phyloP scores from a whole-genome alignment of 2,888 invertebrate species.

The Zhuqinia jingwanae region DNA sequence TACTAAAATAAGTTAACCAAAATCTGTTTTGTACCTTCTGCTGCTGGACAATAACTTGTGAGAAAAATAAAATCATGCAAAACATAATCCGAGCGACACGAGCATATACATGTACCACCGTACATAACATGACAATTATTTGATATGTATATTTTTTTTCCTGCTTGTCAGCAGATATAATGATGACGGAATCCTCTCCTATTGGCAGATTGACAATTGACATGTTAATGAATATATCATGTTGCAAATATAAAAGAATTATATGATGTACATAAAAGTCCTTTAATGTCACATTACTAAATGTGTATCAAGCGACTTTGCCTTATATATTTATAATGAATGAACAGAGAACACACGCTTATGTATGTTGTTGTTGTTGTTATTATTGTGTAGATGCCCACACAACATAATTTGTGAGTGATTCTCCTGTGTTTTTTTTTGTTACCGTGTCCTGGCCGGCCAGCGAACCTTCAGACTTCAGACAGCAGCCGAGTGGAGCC shows the following conservation, averaged over 20 bases:
- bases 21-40: background rate
- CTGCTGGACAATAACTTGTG: background rate
- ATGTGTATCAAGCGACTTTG: background rate
- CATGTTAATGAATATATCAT: slow-evolving; percentile 39
- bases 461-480: background rate
- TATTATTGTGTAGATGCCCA: background rate
- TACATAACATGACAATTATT: background rate
- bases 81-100: too few relatives aligned
- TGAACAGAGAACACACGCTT: too few relatives aligned
- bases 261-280: background rate
- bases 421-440: too few relatives aligned
- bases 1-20: slow-evolving; percentile 29
- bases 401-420: slow-evolving; percentile 11
- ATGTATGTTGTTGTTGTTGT: background rate
- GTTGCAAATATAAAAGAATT: background rate
- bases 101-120: too few relatives aligned
- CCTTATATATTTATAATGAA: background rate
- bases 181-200: background rate
- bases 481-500: background rate
- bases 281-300: background rate
- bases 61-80: background rate
- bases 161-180: background rate
- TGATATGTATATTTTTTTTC: background rate
- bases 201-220: slow-evolving; percentile 37
- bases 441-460: slow-evolving; percentile 5